Conservation (phyloP, 2,888 invertebrate species). For the Volucella inflata region DNA sequence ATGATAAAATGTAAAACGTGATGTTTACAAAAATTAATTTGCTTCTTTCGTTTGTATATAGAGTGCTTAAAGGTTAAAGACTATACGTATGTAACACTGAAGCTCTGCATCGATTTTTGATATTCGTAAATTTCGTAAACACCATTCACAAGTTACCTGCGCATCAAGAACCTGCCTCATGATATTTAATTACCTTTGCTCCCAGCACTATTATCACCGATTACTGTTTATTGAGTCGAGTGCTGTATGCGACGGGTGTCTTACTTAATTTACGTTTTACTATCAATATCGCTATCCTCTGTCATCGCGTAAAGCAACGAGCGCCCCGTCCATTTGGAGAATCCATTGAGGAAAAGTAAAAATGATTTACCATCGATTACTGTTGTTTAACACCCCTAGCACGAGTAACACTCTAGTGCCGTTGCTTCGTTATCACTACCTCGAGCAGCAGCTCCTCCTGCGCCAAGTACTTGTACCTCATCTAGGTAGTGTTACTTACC, state of each 20-base stretch:
- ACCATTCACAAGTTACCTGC: constrained; percentile 7
- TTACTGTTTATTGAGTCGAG: neutral
- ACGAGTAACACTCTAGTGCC: constrained; percentile 6
- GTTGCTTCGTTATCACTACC: neutral
- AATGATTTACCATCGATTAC: constrained; percentile 39
- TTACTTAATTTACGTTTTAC: constrained; percentile 32
- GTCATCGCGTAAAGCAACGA: constrained; percentile 2
- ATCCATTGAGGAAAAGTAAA: constrained; percentile 23
- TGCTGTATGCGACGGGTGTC: constrained; percentile 20
- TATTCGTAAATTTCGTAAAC: neutral
- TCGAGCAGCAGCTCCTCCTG: neutral
- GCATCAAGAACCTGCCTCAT: constrained; percentile 6
- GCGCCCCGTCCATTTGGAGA: neutral
- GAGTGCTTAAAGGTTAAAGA: too few relatives aligned
- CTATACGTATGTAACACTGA: too few relatives aligned
- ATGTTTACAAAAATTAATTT: too few relatives aligned
- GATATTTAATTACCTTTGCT: constrained; percentile 6
- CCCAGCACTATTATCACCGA: constrained; percentile 8
- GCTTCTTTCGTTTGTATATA: too few relatives aligned
- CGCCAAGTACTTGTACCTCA: neutral
- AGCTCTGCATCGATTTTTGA: too few relatives aligned
- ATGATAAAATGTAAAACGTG: too few relatives aligned
- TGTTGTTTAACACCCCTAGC: constrained; percentile 28
- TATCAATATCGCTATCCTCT: constrained; percentile 13
- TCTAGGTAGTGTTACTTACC: neutral